Base-by-base conservation (phyloP, 1,140 invertebrate genomes). In the Drosophila tristis region DNA sequence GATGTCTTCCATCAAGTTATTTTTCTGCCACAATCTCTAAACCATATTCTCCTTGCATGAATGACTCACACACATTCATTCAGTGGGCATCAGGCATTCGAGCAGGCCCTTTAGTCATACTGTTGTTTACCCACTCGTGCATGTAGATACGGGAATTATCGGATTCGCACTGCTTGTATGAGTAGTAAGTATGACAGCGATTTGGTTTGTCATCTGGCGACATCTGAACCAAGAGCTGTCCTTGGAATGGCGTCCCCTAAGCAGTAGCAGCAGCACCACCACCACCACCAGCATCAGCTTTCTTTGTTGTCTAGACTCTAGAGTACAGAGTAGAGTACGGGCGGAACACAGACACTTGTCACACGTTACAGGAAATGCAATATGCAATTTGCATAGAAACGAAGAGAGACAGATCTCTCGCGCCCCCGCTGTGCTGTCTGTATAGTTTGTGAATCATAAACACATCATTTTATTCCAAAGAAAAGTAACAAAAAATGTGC, bases 291-390 rank as follows among this genome's bases (percentile, higher is more conserved):
- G 16, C 8, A 11, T 29, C 42, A 35, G 11, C 53, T 25, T 25
- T 74, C 72, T 74, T 74, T 74, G 60, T 78, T 62, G 48, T 78
- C 59, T 80, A 58, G 54, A 11, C 45, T 78, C 59, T 76, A 54
- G 54, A 11, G 35, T 56, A 47, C 50, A 23, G 25, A n/a, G n/a
- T n/a, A n/a, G n/a, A n/a, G n/a, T n/a, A n/a, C n/a, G n/a, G n/a
- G n/a, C n/a, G n/a, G 35, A 39, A 13, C 5, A 44, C 43, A 51
- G 25, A 23, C 64, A 80, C 78, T 81, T 62, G 75, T 84, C 60
- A 45, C 80, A 20, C 62, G 57, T 70, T 64, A 59, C 80, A 85
- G 80, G 80, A 84, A 84, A 84, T 84, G 80, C 71, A 79, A 80
- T 80, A 61, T 86, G 77, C 66, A 74, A 80, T 80, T 80, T 86